Conservation (phyloP, 2,888 invertebrate genomes). For the Plebejus melissa region DNA sequence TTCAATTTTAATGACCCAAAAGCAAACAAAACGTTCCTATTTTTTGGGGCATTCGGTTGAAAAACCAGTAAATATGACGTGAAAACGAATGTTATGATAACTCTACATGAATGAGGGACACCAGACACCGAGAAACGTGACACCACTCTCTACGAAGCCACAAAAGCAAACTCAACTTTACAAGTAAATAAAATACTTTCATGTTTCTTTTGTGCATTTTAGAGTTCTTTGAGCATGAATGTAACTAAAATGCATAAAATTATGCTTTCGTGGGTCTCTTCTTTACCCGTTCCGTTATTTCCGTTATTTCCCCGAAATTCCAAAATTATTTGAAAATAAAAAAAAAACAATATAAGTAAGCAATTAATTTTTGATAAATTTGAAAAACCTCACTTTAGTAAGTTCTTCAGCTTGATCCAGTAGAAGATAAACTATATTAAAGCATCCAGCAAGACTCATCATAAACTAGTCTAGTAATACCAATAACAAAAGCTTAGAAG, state of each 20-base stretch:
- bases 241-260: background rate
- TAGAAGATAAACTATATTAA: too few relatives aligned
- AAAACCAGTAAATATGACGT: background rate
- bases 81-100: conserved; percentile 19
- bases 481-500: background rate
- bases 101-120: conserved; percentile 15
- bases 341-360: too few relatives aligned
- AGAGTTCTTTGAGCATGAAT: background rate
- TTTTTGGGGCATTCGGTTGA: background rate
- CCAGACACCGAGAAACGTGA: conserved; percentile 19
- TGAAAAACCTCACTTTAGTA: too few relatives aligned
- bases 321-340: too few relatives aligned
- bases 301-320: too few relatives aligned
- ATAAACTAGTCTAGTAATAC: too few relatives aligned
- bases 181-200: conserved; percentile 1
- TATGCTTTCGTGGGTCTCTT: background rate
- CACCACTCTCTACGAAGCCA: conserved; percentile 25
- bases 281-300: too few relatives aligned
- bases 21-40: background rate
- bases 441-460: too few relatives aligned
- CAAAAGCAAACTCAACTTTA: background rate
- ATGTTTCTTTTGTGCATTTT: background rate
- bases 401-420: too few relatives aligned
- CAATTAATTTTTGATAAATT: too few relatives aligned
- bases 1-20: too few relatives aligned